Evolutionary conservation across 1,140 invertebrate genomes (phyloP), one percentile per base, ranked within the genome.

Genomic region (Mamestra configurata): DNA sequence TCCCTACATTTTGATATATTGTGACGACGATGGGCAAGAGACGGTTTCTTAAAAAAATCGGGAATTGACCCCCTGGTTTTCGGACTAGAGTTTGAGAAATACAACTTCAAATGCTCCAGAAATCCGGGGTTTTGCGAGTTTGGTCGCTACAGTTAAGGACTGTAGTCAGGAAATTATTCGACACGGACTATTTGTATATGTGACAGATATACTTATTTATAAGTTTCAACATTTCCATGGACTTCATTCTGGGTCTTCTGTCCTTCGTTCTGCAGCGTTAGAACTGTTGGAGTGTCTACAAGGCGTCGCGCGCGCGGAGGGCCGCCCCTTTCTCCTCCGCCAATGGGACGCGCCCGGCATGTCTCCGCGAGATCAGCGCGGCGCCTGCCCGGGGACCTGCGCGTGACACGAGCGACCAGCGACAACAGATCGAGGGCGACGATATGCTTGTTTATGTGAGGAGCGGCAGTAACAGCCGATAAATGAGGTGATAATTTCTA

Each of bases 261-360:
- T 61, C 0, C 24, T 15, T 61, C 5, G 5, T 11, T 20, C 18
- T n/a, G 27, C 7, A 37, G 4, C 37, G n/a, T 31, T 64, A n/a
- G 8, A 35, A 11, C 2, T 18, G 15, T 43, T 27, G 43, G 49
- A 53, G 31, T 71, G 78, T 72, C 49, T 79, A 79, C 86, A 87
- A 85, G 90, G 90, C 86, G 88, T 57, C 18, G 68, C 22, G 53
- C 40, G 40, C 49, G 43, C 27, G 43, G 40, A 75, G 81, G 70
- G 84, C 84, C 92, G 90, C 91, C 92, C 91, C 88, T 88, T 93
- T 92, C 84, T 70, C 80, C 83, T 87, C 85, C 82, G 84, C 91
- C 92, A 92, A 93, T 92, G 84, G 80, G 85, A 86, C 80, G 82
- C 73, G 75, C 72, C 76, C 80, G 70, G 55, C 79, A 68, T 89